Conservation (phyloP, 2,797 vertebrate species). For the Pseudotriccus pelzelni region DNA sequence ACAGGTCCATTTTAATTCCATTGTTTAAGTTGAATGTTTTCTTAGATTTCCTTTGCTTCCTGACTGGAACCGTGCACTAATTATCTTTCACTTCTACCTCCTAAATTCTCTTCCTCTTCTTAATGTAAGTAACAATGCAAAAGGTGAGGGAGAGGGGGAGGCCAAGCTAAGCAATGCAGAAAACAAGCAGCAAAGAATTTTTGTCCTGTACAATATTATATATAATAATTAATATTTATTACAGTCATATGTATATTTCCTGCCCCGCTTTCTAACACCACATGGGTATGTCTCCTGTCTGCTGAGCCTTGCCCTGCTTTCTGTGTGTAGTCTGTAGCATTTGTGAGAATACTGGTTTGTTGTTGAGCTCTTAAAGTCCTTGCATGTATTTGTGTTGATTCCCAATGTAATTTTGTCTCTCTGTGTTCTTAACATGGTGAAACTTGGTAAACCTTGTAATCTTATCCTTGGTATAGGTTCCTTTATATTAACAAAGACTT, state of each 20-base stretch:
- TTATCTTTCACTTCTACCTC: slow-evolving; percentile 65
- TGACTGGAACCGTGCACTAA: slow-evolving; percentile 59
- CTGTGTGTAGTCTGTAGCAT: slow-evolving; percentile 32
- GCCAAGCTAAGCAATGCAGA: slow-evolving; percentile 4
- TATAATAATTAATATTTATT: slow-evolving; percentile 15
- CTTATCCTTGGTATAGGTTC: background rate
- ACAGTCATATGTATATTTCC: slow-evolving; percentile 28
- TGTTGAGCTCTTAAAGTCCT: background rate
- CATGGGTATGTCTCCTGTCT: slow-evolving; percentile 79
- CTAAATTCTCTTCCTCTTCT: slow-evolving; percentile 72
- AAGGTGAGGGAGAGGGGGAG: slow-evolving; percentile 10
- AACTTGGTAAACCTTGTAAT: background rate
- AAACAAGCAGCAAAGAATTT: slow-evolving; percentile 5
- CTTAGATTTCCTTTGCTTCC: slow-evolving; percentile 52
- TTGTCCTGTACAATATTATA: background rate
- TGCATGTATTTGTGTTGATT: slow-evolving; percentile 15
- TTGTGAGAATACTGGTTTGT: slow-evolving; percentile 45
- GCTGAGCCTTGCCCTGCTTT: slow-evolving; percentile 78
- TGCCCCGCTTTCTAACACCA: slow-evolving; percentile 71
- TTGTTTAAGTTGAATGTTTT: slow-evolving; percentile 52
- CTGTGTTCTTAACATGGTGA: background rate
- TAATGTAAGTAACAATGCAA: slow-evolving; percentile 75
- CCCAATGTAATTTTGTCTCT: background rate
- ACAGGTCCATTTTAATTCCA: slow-evolving; percentile 28
- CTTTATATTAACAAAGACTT: background rate